Conservation (phyloP, 2,797 vertebrate genomes). For the Percopsis omiscomaycus region DNA sequence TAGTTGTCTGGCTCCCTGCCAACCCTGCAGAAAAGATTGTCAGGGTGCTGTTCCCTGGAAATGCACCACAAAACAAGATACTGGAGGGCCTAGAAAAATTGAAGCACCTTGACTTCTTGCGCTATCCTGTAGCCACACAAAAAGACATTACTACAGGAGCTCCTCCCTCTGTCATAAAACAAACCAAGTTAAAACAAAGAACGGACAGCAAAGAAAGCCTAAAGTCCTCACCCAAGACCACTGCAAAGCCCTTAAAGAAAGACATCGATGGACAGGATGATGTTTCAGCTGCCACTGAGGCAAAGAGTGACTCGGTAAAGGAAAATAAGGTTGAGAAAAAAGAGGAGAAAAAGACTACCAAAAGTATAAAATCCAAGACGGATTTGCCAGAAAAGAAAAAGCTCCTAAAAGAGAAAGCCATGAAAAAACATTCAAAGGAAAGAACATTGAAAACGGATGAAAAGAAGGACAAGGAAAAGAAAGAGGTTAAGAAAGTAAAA, state of each 20-base stretch:
- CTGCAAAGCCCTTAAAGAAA: conserved; percentile 83
- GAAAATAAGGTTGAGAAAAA: conserved; percentile 84
- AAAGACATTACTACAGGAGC: conserved; percentile 88
- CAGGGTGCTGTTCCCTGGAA: conserved; percentile 95
- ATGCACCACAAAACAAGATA: conserved; percentile 98
- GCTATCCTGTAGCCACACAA: conserved; percentile 93
- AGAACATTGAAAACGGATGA: conserved; percentile 92
- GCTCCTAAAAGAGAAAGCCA: conserved; percentile 86
- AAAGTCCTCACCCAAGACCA: conserved; percentile 87
- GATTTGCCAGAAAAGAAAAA: conserved; percentile 94
- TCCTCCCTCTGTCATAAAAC: conserved; percentile 84
- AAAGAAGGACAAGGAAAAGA: conserved; percentile 98
- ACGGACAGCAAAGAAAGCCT: conserved; percentile 98
- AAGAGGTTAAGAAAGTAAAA: conserved; percentile 92
- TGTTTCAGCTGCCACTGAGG: conserved; percentile 73
- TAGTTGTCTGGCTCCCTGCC: conserved; percentile 96
- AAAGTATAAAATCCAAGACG: conserved; percentile 81
- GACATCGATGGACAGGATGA: conserved; percentile 85
- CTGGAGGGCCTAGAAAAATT: conserved; percentile 96
- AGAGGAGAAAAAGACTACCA: conserved; percentile 82
- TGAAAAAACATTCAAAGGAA: conserved; percentile 93
- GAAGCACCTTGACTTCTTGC: conserved; percentile 94
- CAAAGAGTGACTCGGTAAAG: conserved; percentile 84
- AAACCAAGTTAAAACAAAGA: conserved; percentile 94
- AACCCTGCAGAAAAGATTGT: conserved; percentile 94